These are phyloP conservation scores for Macrosteles quadrilineatus DNA, from an alignment of 1,140 invertebrate genomes.

Conservation along the genomic window DNA sequence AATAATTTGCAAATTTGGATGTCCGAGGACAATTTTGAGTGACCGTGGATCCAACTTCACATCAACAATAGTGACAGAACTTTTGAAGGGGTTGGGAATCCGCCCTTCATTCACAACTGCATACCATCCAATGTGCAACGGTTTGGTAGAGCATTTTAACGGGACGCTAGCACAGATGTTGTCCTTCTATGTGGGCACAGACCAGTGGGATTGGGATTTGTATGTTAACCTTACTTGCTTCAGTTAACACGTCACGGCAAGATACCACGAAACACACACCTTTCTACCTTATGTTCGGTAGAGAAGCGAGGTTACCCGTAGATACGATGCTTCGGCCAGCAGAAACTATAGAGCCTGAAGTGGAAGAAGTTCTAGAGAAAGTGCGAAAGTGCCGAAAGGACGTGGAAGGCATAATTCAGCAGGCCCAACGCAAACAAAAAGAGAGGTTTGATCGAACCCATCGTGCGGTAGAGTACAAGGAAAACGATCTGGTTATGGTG, in stretches of 20 bases:
- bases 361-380: background rate
- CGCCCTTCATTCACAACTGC: background rate
- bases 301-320: background rate
- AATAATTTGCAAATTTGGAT: slow-evolving; percentile 9
- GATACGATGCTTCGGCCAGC: background rate
- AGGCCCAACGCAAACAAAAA: background rate
- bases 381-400: background rate
- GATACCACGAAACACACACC: background rate
- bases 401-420: background rate
- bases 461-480: slow-evolving; percentile 2
- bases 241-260: background rate
- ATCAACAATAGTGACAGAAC: background rate
- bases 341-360: background rate
- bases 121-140: slow-evolving; percentile 1
- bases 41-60: background rate
- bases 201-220: slow-evolving; percentile 7
- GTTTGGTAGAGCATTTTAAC: slow-evolving; percentile 16
- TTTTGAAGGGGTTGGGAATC: background rate
- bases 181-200: background rate
- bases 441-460: background rate
- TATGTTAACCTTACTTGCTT: background rate
- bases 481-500: background rate
- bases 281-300: background rate
- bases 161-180: background rate
- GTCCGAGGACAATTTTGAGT: background rate